Conservation (phyloP, 2,797 vertebrate species). For the Scomberomorus guttatus region DNA sequence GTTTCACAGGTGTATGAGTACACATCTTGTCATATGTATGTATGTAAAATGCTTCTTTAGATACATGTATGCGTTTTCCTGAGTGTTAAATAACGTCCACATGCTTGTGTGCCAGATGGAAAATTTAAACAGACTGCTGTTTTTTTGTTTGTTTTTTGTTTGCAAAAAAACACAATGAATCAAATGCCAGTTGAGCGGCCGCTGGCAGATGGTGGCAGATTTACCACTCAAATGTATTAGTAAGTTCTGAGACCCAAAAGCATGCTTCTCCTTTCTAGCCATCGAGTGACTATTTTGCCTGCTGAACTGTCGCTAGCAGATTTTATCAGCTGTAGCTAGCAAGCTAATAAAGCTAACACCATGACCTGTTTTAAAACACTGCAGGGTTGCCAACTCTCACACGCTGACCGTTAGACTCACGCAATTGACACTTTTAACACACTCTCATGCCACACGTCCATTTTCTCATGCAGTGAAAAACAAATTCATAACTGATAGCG, state of each 20-base stretch:
- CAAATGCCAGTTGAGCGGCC: not conserved
- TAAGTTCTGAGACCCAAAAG: not conserved
- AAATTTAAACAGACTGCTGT: not conserved
- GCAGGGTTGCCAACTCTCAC: too few species aligned
- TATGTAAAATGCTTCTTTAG: not conserved
- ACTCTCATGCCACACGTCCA: too few species aligned
- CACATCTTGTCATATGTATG: not conserved
- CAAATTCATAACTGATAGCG: too few species aligned
- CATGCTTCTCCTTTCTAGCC: not conserved
- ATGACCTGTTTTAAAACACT: not conserved
- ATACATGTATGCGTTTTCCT: slow-evolving; percentile 3
- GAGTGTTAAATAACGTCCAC: slow-evolving; percentile 1
- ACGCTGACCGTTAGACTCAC: too few species aligned
- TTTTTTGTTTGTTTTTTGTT: slow-evolving; percentile 4
- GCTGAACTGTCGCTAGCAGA: not conserved
- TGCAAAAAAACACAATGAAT: not conserved
- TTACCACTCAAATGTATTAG: not conserved
- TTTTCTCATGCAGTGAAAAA: too few species aligned
- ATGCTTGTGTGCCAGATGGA: not conserved
- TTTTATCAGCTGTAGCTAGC: not conserved
- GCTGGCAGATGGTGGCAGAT: not conserved
- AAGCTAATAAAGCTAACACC: not conserved
- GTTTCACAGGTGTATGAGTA: not conserved
- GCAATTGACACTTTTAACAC: too few species aligned
- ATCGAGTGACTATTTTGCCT: not conserved